A percentile compares a stretch with the other conserved stretches of the same genome.
Conservation (phyloP, 30 jellyfish, hydroid and myxozoan genomes). For the Euphysa ruthae region DNA sequence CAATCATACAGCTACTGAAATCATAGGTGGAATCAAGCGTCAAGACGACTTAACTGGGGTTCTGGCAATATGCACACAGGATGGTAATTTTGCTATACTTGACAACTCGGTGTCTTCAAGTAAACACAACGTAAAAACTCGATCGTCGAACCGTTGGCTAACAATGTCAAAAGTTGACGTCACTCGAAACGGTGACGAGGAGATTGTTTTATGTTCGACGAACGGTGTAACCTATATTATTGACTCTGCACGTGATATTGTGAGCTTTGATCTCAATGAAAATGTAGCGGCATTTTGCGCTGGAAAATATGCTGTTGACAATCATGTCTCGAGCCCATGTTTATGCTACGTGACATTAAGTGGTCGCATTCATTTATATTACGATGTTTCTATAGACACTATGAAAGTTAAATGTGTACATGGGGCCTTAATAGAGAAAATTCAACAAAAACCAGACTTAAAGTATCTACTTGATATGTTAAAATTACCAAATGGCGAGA, state of each 20-base stretch:
- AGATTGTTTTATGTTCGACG: constrained; percentile 68
- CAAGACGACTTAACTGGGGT: constrained; percentile 45
- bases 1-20: constrained; percentile 41
- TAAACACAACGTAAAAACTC: constrained; percentile 21
- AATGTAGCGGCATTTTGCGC: constrained; percentile 84
- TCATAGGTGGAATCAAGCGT: constrained; percentile 57
- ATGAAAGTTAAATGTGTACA: constrained; percentile 45
- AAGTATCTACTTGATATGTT: constrained; percentile 12
- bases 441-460: constrained; percentile 27
- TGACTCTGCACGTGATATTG: constrained; percentile 36
- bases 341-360: constrained; percentile 69
- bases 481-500: constrained; percentile 36
- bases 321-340: constrained; percentile 51
- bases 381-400: constrained; percentile 30
- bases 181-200: constrained; percentile 60
- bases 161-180: constrained; percentile 53
- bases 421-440: constrained; percentile 45
- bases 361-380: constrained; percentile 50
- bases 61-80: constrained; percentile 59
- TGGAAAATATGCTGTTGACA: constrained; percentile 55
- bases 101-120: constrained; percentile 24
- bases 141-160: constrained; percentile 72
- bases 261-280: constrained; percentile 56
- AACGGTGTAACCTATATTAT: constrained; percentile 80
- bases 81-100: constrained; percentile 56